phyloP scores from a whole-genome alignment of 2,888 invertebrate species.

The Phorcus lineatus region DNA sequence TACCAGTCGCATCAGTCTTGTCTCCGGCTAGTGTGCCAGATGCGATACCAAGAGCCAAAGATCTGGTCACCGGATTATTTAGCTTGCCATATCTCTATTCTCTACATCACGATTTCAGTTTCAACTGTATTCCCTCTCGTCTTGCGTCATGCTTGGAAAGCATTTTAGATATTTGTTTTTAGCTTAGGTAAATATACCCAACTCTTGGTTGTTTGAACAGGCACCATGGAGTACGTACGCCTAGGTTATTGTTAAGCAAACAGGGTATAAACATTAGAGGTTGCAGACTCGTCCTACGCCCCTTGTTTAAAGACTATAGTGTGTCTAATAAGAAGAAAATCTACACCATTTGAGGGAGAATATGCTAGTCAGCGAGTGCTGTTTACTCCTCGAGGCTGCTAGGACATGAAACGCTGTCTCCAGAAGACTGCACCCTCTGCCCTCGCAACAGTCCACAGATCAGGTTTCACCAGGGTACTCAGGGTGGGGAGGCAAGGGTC shows the following conservation, averaged over 20 bases:
- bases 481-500: background rate
- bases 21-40: too few relatives aligned
- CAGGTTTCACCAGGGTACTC: background rate
- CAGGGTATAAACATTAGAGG: background rate
- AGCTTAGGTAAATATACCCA: conserved; percentile 8
- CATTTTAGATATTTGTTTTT: conserved; percentile 31
- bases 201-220: conserved; percentile 1
- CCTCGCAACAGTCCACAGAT: background rate
- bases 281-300: conserved; percentile 7
- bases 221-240: background rate
- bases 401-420: background rate
- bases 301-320: conserved; percentile 6
- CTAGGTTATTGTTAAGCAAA: background rate
- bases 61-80: background rate
- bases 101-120: conserved; percentile 14
- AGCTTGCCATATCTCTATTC: conserved; percentile 8
- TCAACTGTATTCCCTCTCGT: background rate
- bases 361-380: background rate
- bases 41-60: background rate
- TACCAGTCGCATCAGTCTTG: too few relatives aligned
- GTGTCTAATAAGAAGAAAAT: conserved; percentile 7
- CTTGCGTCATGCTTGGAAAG: conserved; percentile 25
- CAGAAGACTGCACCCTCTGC: background rate
- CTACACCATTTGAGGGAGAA: background rate
- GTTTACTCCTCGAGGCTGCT: background rate